Evolutionary conservation across 2,113 vertebrate genomes (phyloP).

Genomic region (Forbesichthys papilliferus): DNA sequence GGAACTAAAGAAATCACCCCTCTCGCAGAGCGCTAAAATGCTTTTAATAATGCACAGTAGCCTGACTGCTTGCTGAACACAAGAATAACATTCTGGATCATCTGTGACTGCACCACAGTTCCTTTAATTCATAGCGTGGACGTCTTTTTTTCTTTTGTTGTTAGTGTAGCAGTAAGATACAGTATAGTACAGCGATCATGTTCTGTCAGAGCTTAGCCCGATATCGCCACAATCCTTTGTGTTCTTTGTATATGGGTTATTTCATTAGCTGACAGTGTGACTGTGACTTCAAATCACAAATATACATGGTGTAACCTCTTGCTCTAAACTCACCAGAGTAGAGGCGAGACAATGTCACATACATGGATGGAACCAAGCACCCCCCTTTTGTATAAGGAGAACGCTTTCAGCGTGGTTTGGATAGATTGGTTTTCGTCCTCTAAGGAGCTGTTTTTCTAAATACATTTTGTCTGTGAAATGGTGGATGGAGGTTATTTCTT

Average conservation of each 20-base stretch:
- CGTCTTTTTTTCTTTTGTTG: slow-evolving; percentile 19
- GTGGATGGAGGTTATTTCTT: slow-evolving; percentile 8
- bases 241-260: neutral
- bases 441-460: slow-evolving; percentile 14
- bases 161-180: slow-evolving; percentile 7
- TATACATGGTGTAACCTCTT: slow-evolving; percentile 6
- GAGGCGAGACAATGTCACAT: neutral
- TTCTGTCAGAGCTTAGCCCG: neutral
- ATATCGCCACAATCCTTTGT: neutral
- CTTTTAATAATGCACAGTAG: slow-evolving; percentile 31
- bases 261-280: too few relatives aligned
- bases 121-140: slow-evolving; percentile 30
- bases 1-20: slow-evolving; percentile 12
- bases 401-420: slow-evolving; percentile 11
- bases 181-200: slow-evolving; percentile 2
- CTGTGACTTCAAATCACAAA: too few relatives aligned
- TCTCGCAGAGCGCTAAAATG: slow-evolving; percentile 8
- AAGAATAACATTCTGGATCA: slow-evolving; percentile 27
- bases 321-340: neutral
- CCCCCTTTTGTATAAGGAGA: slow-evolving; percentile 20
- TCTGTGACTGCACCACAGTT: slow-evolving; percentile 9
- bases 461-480: slow-evolving; percentile 12
- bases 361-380: neutral
- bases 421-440: neutral
- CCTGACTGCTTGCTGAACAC: slow-evolving; percentile 1